Evolutionary conservation across 2,888 invertebrate genomes (phyloP).

Genomic region (Phrixothrix hirtus): DNA sequence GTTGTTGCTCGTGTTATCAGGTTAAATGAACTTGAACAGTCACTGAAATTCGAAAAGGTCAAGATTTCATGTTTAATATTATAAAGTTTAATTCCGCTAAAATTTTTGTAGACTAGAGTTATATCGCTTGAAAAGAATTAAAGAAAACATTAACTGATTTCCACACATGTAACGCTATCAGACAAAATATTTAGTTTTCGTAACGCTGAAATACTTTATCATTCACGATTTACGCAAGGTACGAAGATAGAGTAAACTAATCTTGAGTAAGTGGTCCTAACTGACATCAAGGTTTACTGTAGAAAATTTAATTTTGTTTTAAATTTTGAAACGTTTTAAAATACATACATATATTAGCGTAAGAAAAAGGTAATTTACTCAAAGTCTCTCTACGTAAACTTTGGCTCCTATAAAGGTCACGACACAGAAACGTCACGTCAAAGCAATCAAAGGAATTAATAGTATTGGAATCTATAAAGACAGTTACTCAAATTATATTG

Average conservation of each 20-base stretch:
- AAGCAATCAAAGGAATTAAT: conserved; percentile 25
- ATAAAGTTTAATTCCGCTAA: conserved; percentile 1
- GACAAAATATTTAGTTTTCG: conserved; percentile 27
- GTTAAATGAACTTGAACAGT: too few species aligned
- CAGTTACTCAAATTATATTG: conserved; percentile 24
- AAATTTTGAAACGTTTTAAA: too few species aligned
- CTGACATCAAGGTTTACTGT: too few species aligned
- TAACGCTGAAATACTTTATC: conserved; percentile 22
- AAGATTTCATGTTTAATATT: conserved; percentile 6
- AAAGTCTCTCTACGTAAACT: conserved; percentile 1
- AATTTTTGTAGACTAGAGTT: conserved; percentile 5
- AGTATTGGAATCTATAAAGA: conserved; percentile 22
- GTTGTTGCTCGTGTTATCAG: too few species aligned
- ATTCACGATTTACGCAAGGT: conserved; percentile 15
- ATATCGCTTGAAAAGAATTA: conserved; percentile 9
- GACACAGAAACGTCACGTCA: conserved; percentile 30
- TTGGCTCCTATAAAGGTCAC: conserved; percentile 15
- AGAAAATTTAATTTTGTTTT: background rate
- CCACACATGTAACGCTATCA: conserved; percentile 18
- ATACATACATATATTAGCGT: background rate
- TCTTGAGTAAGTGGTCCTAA: too few species aligned
- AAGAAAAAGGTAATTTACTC: background rate
- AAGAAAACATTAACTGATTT: conserved; percentile 22
- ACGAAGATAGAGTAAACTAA: background rate
- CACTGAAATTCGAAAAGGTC: background rate